Evolutionary conservation across 2,113 vertebrate genomes (phyloP).

Genomic region (Bostrychus sinensis): DNA sequence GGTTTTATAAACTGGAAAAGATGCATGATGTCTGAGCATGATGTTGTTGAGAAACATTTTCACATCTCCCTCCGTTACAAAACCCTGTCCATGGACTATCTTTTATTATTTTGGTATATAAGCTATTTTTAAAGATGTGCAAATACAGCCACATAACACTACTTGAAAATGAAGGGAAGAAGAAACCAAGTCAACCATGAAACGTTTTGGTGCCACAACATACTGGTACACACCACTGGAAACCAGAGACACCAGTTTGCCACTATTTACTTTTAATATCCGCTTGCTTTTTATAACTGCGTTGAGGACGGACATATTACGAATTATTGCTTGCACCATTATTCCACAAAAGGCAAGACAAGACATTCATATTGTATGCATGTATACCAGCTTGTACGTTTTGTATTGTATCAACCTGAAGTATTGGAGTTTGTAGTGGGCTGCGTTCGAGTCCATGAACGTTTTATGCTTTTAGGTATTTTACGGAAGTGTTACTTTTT

Average conservation of each 20-base stretch:
- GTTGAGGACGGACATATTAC: slow-evolving; percentile 70
- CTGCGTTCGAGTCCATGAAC: slow-evolving; percentile 61
- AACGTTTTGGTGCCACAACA: slow-evolving; percentile 71
- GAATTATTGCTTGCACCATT: slow-evolving; percentile 72
- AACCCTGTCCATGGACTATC: slow-evolving; percentile 62
- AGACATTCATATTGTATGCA: slow-evolving; percentile 70
- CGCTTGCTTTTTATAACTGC: slow-evolving; percentile 71
- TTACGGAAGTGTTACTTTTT: slow-evolving; percentile 77
- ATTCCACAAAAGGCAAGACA: slow-evolving; percentile 63
- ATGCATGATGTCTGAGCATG: slow-evolving; percentile 69
- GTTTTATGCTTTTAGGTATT: slow-evolving; percentile 72
- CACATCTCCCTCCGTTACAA: slow-evolving; percentile 52
- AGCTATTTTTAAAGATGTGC: slow-evolving; percentile 77
- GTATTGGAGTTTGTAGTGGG: slow-evolving; percentile 68
- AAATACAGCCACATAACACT: slow-evolving; percentile 74
- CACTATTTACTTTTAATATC: slow-evolving; percentile 74
- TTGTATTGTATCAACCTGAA: slow-evolving; percentile 74
- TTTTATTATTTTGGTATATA: slow-evolving; percentile 73
- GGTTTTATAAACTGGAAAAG: slow-evolving; percentile 69
- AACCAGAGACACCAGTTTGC: slow-evolving; percentile 73
- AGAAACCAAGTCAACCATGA: slow-evolving; percentile 62
- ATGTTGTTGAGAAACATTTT: slow-evolving; percentile 52
- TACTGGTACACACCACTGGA: slow-evolving; percentile 73
- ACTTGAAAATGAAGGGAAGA: slow-evolving; percentile 83
- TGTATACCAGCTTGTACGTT: slow-evolving; percentile 71